Conservation (phyloP, 92 coral and sea anemone genomes). For the Porites lobata region DNA sequence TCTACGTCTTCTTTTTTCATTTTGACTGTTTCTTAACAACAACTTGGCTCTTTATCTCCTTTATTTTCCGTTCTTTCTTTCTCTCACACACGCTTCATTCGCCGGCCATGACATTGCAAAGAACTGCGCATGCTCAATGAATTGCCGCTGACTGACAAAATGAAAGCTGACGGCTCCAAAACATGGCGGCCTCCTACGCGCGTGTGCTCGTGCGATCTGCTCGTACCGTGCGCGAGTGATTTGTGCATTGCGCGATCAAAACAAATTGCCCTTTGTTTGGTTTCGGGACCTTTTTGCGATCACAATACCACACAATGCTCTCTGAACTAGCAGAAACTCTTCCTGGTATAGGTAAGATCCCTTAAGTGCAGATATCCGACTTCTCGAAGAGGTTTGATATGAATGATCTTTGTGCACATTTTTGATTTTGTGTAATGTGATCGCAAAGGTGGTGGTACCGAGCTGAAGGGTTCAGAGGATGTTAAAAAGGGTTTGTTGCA, state of each 20-base stretch:
- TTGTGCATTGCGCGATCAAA: not conserved
- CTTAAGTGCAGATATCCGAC: not conserved
- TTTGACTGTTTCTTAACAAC: not conserved
- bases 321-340: conserved; percentile 57
- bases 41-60: too few relatives aligned
- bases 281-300: not conserved
- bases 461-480: conserved; percentile 65
- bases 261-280: not conserved
- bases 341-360: conserved; percentile 64
- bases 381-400: not conserved
- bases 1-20: conserved; percentile 92
- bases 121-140: conserved; percentile 11
- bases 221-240: not conserved
- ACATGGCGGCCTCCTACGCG: conserved; percentile 14
- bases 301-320: conserved; percentile 33
- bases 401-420: too few relatives aligned
- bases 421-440: not conserved
- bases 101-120: conserved; percentile 77
- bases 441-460: not conserved
- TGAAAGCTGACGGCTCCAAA: not conserved
- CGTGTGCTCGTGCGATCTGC: not conserved
- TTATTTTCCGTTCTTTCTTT: not conserved
- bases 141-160: conserved; percentile 17
- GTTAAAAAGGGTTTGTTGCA: conserved; percentile 65
- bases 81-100: conserved; percentile 13